phyloP scores from a whole-genome alignment of 2,113 vertebrate genomes.

The Podocnemis expansa region DNA sequence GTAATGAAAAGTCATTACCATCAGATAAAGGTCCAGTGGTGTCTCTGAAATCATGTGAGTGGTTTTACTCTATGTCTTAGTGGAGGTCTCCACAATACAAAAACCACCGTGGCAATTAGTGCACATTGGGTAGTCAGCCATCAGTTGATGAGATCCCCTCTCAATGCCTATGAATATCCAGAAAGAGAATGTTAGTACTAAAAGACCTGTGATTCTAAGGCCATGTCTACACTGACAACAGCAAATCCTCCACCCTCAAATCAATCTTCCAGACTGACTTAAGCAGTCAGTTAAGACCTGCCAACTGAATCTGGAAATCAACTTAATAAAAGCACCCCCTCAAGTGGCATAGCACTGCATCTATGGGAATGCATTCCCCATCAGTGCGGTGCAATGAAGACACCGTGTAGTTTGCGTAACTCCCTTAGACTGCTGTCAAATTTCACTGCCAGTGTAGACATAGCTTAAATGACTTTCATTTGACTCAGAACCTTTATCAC shows the following conservation, averaged over 20 bases:
- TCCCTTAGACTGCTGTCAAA: too few species aligned
- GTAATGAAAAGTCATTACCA: not conserved
- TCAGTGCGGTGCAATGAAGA: too few species aligned
- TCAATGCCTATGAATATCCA: not conserved
- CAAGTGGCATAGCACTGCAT: too few species aligned
- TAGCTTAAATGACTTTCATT: not conserved
- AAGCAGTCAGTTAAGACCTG: too few species aligned
- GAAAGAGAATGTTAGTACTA: not conserved
- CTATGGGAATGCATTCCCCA: too few species aligned
- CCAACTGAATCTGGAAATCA: too few species aligned
- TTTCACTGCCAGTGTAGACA: too few species aligned
- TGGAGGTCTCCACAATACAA: not conserved
- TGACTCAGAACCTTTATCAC: not conserved
- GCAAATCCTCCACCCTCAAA: too few species aligned
- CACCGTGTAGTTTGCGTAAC: too few species aligned
- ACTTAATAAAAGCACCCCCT: too few species aligned
- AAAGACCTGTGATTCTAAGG: not conserved
- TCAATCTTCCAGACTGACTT: too few species aligned
- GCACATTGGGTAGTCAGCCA: not conserved
- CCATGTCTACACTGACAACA: too few species aligned
- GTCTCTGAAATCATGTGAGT: conserved; percentile 18
- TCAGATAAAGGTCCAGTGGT: not conserved
- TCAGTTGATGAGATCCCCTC: not conserved
- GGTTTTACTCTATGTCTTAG: not conserved
- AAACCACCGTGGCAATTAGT: not conserved